Evolutionary conservation across 2,797 vertebrate genomes (phyloP).

Genomic region (Champsocephalus gunnari): DNA sequence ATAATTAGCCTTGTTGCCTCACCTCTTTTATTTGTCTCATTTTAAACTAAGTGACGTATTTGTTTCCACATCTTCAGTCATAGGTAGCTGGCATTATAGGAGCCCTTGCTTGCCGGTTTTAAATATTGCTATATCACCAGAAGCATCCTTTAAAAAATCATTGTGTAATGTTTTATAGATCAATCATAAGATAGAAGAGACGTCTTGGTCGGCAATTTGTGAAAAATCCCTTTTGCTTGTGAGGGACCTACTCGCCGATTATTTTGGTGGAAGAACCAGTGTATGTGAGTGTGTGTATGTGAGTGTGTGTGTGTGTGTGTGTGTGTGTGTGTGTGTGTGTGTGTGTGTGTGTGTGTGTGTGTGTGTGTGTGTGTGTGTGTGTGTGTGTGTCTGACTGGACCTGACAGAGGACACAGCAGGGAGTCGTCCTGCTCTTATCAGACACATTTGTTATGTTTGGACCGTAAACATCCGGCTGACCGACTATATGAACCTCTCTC

Average conservation of each 20-base stretch:
- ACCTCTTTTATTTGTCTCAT: background rate
- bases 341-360: slow-evolving; percentile 7
- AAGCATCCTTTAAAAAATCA: background rate
- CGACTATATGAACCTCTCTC: slow-evolving; percentile 50
- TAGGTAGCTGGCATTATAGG: too few relatives aligned
- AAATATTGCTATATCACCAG: background rate
- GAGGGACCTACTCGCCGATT: background rate
- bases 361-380: slow-evolving; percentile 16
- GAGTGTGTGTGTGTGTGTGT: slow-evolving; percentile 8
- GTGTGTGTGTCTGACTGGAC: slow-evolving; percentile 54
- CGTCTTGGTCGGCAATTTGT: too few relatives aligned
- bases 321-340: slow-evolving; percentile 5
- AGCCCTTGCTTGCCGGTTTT: background rate
- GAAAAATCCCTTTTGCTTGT: too few relatives aligned
- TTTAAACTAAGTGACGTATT: too few relatives aligned
- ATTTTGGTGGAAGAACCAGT: background rate
- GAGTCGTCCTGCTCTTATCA: slow-evolving; percentile 67
- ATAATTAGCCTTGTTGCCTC: background rate
- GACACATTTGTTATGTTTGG: slow-evolving; percentile 62
- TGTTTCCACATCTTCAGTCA: too few relatives aligned
- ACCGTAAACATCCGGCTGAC: slow-evolving; percentile 76
- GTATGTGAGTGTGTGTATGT: background rate
- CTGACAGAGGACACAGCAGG: slow-evolving; percentile 59
- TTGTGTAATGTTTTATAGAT: background rate
- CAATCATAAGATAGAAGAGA: background rate